Conservation (phyloP, 1,140 invertebrate species). For the Meteorus sp. region DNA sequence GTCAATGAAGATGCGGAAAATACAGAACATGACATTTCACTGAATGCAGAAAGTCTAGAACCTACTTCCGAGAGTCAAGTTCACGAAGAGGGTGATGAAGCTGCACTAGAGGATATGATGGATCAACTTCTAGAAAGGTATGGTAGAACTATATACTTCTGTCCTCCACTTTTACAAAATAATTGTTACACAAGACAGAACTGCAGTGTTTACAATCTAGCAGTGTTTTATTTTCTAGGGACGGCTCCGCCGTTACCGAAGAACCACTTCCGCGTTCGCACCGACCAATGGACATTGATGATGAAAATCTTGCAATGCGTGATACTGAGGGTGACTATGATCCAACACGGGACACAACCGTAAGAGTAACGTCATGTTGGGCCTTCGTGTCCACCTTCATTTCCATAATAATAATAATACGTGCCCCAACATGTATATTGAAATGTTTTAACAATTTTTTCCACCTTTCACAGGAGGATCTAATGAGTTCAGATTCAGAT, state of each 20-base stretch:
- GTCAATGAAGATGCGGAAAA: slow-evolving; percentile 69
- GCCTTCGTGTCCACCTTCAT: slow-evolving; percentile 5
- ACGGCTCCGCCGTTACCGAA: slow-evolving; percentile 51
- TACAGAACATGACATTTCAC: slow-evolving; percentile 68
- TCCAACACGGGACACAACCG: slow-evolving; percentile 53
- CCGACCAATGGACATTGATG: slow-evolving; percentile 57
- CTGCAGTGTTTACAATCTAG: slow-evolving; percentile 55
- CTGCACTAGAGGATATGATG: slow-evolving; percentile 69
- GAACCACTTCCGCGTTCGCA: slow-evolving; percentile 52
- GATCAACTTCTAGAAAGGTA: slow-evolving; percentile 69
- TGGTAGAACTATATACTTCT: no score
- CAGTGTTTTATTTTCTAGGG: slow-evolving; percentile 57
- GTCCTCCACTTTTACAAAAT: no score
- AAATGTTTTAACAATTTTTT: slow-evolving; percentile 13
- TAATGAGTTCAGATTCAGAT: slow-evolving; percentile 64
- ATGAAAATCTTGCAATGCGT: slow-evolving; percentile 51
- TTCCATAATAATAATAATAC: not conserved
- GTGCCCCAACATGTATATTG: not conserved
- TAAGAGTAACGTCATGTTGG: slow-evolving; percentile 43
- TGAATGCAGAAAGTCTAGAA: slow-evolving; percentile 64
- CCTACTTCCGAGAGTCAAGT: slow-evolving; percentile 61
- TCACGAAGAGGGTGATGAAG: slow-evolving; percentile 60
- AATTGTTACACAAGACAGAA: slow-evolving; percentile 21
- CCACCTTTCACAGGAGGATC: slow-evolving; percentile 56
- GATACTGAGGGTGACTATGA: slow-evolving; percentile 53